Percentiles rank a stretch among this genome's conserved stretches.
These are phyloP conservation scores for Hoplodrina ambigua DNA, from an alignment of 2,888 invertebrate species.

Conservation along the genomic window DNA sequence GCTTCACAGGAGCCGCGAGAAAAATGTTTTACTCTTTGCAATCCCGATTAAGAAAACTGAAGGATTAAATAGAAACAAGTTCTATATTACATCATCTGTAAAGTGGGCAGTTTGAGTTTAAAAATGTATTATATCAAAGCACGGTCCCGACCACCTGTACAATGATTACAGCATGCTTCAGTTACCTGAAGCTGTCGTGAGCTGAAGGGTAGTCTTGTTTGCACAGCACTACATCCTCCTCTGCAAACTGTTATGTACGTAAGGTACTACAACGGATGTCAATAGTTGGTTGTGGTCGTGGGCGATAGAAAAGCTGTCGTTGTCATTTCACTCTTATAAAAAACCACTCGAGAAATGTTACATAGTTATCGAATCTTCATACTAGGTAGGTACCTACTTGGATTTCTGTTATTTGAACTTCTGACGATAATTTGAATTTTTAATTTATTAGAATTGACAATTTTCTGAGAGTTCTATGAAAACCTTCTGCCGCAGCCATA, in stretches of 20 bases:
- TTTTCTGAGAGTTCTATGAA: background rate
- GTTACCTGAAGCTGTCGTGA: background rate
- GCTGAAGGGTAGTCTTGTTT: background rate
- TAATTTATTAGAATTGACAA: background rate
- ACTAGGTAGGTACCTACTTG: background rate
- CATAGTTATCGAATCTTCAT: background rate
- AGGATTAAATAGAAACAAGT: background rate
- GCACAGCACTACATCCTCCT: background rate
- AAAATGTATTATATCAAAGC: slow-evolving; percentile 26
- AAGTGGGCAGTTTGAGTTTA: background rate
- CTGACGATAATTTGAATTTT: too few relatives aligned
- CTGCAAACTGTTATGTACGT: background rate
- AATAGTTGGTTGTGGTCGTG: slow-evolving; percentile 5
- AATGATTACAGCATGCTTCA: slow-evolving; percentile 24
- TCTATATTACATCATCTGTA: slow-evolving; percentile 22
- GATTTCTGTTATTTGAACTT: background rate
- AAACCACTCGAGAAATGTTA: background rate
- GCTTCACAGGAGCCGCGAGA: slow-evolving; percentile 1
- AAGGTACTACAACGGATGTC: background rate
- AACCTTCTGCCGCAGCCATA: background rate
- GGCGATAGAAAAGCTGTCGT: slow-evolving; percentile 6
- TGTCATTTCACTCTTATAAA: background rate
- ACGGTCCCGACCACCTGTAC: background rate
- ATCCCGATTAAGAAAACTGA: slow-evolving; percentile 10
- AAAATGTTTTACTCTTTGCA: slow-evolving; percentile 10